Evolutionary conservation across 2,888 invertebrate species (phyloP).

Genomic region (Gandaritis pyraliata): DNA sequence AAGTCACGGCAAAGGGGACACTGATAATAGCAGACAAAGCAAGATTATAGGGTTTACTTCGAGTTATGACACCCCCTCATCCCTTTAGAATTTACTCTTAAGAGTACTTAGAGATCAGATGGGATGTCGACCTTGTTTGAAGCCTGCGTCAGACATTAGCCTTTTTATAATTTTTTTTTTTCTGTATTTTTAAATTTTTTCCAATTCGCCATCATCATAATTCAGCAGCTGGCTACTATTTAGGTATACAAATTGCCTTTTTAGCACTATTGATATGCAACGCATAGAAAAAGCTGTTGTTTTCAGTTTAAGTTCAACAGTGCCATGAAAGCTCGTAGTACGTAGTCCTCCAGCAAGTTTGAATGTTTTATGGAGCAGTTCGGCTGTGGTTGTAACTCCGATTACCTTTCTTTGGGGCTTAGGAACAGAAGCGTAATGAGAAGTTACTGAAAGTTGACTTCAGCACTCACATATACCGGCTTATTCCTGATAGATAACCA

Average conservation of each 20-base stretch:
- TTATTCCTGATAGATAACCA: too few species aligned
- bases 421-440: slow-evolving; percentile 8
- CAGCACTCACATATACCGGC: too few species aligned
- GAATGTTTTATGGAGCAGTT: slow-evolving; percentile 55
- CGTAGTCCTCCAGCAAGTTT: slow-evolving; percentile 55
- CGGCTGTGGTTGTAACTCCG: slow-evolving; percentile 12
- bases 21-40: slow-evolving; percentile 70
- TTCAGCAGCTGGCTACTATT: too few species aligned
- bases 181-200: too few species aligned
- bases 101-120: too few species aligned
- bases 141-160: too few species aligned
- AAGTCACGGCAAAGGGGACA: slow-evolving; percentile 71
- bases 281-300: neutral
- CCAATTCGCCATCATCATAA: too few species aligned
- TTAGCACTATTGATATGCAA: too few species aligned
- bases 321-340: slow-evolving; percentile 13
- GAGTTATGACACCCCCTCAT: neutral
- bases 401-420: slow-evolving; percentile 2
- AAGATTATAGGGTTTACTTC: slow-evolving; percentile 56
- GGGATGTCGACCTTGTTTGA: too few species aligned
- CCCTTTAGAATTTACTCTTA: too few species aligned
- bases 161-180: too few species aligned
- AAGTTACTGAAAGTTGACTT: slow-evolving; percentile 1
- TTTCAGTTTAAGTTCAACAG: neutral
- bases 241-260: too few species aligned